These are phyloP conservation scores for Hemaris fuciformis DNA, from an alignment of 2,888 invertebrate genomes.

Conservation along the genomic window DNA sequence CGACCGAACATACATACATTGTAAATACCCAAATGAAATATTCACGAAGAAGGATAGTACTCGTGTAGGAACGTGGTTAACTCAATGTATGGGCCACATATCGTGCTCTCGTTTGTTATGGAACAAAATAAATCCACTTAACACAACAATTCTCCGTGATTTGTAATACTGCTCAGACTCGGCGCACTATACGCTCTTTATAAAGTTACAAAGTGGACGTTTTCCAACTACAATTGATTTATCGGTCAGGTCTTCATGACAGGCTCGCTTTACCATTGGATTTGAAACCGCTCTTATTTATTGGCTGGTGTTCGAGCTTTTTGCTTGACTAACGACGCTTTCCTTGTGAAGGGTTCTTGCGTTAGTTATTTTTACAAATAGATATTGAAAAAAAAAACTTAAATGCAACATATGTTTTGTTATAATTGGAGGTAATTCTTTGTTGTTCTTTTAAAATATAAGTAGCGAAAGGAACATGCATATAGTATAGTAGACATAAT, in stretches of 20 bases:
- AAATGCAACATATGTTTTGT: too few species aligned
- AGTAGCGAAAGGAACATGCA: too few species aligned
- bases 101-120: background rate
- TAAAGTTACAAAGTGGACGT: background rate
- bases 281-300: background rate
- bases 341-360: background rate
- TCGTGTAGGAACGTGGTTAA: background rate
- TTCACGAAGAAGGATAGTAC: background rate
- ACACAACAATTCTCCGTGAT: background rate
- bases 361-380: background rate
- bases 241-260: background rate
- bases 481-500: too few species aligned
- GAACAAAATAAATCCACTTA: background rate
- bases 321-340: background rate
- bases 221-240: background rate
- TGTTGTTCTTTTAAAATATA: too few species aligned
- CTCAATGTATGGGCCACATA: background rate
- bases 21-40: background rate
- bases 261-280: background rate
- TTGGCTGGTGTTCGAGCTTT: background rate
- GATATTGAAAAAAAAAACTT: too few species aligned
- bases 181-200: background rate
- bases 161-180: background rate
- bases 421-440: too few species aligned
- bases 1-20: background rate